These are phyloP conservation scores for Drosophila infuscata DNA, from an alignment of 2,888 invertebrate species.

Conservation along the genomic window DNA sequence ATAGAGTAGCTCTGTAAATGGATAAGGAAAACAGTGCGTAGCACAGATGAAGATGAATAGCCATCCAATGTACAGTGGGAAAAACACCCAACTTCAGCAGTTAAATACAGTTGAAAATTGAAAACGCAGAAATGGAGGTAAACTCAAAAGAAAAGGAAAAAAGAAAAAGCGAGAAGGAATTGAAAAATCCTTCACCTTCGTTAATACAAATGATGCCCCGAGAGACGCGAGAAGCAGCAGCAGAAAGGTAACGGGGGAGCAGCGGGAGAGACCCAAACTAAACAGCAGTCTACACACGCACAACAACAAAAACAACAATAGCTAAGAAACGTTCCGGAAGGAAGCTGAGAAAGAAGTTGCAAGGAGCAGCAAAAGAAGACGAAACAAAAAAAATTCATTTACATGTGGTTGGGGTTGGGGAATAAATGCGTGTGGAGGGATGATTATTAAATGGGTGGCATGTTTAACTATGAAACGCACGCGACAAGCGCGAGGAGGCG, in stretches of 20 bases:
- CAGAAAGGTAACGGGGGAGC: not conserved
- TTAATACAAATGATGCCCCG: constrained; percentile 83
- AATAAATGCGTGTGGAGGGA: constrained; percentile 74
- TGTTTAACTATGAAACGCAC: constrained; percentile 82
- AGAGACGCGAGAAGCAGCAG: constrained; percentile 59
- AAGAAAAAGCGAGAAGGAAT: constrained; percentile 44
- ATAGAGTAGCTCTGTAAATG: constrained; percentile 54
- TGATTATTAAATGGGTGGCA: constrained; percentile 85
- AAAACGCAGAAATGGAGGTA: constrained; percentile 45
- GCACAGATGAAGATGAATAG: constrained; percentile 65
- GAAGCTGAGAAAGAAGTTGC: constrained; percentile 64
- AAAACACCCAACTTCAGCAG: constrained; percentile 9
- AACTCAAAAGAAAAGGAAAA: constrained; percentile 10
- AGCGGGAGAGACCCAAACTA: constrained; percentile 20
- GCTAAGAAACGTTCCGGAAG: constrained; percentile 52
- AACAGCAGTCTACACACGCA: constrained; percentile 58
- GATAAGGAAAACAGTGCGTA: constrained; percentile 60
- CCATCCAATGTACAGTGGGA: constrained; percentile 37
- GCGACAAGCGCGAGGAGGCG: constrained; percentile 38
- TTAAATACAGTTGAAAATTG: constrained; percentile 25
- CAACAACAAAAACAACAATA: constrained; percentile 40
- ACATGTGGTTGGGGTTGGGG: constrained; percentile 65
- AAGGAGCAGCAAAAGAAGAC: constrained; percentile 25
- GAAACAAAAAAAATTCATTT: constrained; percentile 70
- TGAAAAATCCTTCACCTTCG: constrained; percentile 82